phyloP scores from a whole-genome alignment of 1,140 invertebrate species.

The Neodiprion pinetum region DNA sequence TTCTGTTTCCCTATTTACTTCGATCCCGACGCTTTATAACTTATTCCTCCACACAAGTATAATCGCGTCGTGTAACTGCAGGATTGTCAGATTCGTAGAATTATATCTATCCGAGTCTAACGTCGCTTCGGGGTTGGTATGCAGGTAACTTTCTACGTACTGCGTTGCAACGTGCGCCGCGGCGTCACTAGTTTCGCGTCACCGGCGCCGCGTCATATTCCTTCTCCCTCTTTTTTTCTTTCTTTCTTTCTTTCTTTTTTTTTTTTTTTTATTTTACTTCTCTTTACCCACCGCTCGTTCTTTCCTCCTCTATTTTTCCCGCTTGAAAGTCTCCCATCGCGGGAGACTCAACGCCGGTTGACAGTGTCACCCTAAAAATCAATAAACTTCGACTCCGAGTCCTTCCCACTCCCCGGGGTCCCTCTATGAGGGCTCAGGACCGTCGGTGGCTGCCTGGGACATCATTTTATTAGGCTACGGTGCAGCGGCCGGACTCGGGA shows the following conservation, averaged over 20 bases:
- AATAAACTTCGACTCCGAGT: slow-evolving; percentile 66
- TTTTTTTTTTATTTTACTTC: background rate
- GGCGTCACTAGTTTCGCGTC: slow-evolving; percentile 10
- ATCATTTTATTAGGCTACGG: slow-evolving; percentile 51
- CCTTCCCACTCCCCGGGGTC: slow-evolving; percentile 32
- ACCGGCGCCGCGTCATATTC: background rate
- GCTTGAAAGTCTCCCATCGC: slow-evolving; percentile 60
- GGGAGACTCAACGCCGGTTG: slow-evolving; percentile 62
- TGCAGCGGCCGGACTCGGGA: slow-evolving; percentile 31
- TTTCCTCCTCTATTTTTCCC: slow-evolving; percentile 50
- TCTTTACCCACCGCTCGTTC: background rate
- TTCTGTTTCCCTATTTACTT: slow-evolving; percentile 14
- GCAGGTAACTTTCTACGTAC: background rate
- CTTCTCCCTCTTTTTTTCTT: background rate
- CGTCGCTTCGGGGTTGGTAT: slow-evolving; percentile 21
- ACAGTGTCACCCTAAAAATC: slow-evolving; percentile 73
- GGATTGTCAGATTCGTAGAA: slow-evolving; percentile 12
- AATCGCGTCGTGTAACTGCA: background rate
- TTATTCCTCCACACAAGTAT: too few species aligned
- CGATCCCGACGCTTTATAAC: background rate
- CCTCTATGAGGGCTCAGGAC: slow-evolving; percentile 32
- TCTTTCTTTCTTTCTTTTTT: background rate
- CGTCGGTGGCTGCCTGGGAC: slow-evolving; percentile 47
- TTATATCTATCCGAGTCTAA: slow-evolving; percentile 23
- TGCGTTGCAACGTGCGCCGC: slow-evolving; percentile 7